Percentiles rank a stretch among this genome's conserved stretches.
Evolutionary conservation across 1,140 invertebrate genomes (phyloP).

Genomic region (Muscidifurax raptorellus): DNA sequence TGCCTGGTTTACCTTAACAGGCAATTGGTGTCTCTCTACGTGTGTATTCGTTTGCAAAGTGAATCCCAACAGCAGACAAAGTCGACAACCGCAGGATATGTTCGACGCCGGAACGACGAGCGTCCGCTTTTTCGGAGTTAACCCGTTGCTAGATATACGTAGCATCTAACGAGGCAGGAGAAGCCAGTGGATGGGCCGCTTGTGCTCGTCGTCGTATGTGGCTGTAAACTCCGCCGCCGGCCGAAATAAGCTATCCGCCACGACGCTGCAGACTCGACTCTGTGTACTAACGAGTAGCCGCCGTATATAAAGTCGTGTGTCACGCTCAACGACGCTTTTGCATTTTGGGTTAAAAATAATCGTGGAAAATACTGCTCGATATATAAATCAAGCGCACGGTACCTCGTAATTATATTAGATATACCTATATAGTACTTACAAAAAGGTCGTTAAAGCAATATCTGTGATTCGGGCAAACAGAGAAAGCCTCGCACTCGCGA

Average conservation of each 20-base stretch:
- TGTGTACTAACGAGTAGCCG: neutral
- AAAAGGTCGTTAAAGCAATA: no score
- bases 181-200: slow-evolving; percentile 10
- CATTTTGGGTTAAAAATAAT: no score
- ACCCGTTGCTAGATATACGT: neutral
- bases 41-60: slow-evolving; percentile 22
- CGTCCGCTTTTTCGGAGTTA: neutral
- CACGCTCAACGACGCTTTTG: neutral
- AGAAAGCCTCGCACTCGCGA: no score
- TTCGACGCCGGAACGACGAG: slow-evolving; percentile 45
- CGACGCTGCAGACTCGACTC: neutral
- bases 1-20: slow-evolving; percentile 4
- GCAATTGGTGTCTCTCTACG: neutral
- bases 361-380: no score
- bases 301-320: neutral
- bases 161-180: slow-evolving; percentile 41
- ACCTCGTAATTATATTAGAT: no score
- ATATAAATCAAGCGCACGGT: no score
- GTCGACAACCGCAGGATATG: slow-evolving; percentile 36
- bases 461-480: no score
- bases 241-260: neutral
- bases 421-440: no score
- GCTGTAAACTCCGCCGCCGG: neutral
- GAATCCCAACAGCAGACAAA: slow-evolving; percentile 24
- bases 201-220: neutral